phyloP scores from a whole-genome alignment of 2,797 vertebrate species.

The Anolis apletophallus region DNA sequence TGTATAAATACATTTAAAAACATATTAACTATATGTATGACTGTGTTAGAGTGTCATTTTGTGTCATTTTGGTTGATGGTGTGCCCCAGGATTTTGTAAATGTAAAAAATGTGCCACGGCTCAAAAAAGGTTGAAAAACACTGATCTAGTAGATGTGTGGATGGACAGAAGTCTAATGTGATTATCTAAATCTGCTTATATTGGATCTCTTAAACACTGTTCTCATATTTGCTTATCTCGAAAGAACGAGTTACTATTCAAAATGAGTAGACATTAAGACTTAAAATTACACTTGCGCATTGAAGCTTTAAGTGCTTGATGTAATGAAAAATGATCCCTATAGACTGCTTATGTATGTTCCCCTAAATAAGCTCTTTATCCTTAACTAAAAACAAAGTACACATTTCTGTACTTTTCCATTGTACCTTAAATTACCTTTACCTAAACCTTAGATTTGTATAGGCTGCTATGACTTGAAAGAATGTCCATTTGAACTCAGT shows the following conservation, averaged over 20 bases:
- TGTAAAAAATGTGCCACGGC: no score
- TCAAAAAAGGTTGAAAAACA: no score
- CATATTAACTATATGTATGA: no score
- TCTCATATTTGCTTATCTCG: not conserved
- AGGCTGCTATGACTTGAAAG: no score
- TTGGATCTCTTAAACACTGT: not conserved
- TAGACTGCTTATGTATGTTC: not conserved
- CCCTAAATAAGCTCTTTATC: not conserved
- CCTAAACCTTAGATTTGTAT: no score
- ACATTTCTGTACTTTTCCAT: not conserved
- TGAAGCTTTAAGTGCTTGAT: not conserved
- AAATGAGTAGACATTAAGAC: not conserved
- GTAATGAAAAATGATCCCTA: not conserved
- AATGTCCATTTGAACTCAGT: not conserved
- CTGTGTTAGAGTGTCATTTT: no score
- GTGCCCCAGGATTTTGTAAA: no score
- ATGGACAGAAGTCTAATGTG: not conserved
- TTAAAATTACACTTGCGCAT: not conserved
- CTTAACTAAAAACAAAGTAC: not conserved
- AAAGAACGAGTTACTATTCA: not conserved
- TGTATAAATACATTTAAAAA: no score
- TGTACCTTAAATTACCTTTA: not conserved
- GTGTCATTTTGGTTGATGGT: no score
- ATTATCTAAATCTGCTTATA: not conserved
- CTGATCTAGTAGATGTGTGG: not conserved